Evolutionary conservation across 2,888 invertebrate species (phyloP).

Genomic region (Tigriopus californicus): DNA sequence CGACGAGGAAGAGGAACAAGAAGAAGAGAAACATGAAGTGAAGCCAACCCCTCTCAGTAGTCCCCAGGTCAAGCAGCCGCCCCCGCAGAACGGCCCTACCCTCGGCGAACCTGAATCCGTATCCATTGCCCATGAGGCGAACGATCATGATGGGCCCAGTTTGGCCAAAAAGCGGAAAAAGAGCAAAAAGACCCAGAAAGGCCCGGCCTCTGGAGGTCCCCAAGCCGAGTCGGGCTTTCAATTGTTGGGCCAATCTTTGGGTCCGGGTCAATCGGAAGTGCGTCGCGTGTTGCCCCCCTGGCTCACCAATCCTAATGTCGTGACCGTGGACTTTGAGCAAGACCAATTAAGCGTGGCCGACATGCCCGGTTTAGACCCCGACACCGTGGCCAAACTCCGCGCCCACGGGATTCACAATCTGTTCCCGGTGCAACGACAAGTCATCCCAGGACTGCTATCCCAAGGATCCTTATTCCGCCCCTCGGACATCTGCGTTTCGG

Average conservation of each 20-base stretch:
- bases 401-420: slow-evolving; percentile 51
- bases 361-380: slow-evolving; percentile 41
- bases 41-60: no score
- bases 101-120: no score
- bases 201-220: no score
- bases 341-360: slow-evolving; percentile 36
- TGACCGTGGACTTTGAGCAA: slow-evolving; percentile 49
- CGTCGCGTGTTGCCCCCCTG: slow-evolving; percentile 65
- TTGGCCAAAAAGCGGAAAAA: no score
- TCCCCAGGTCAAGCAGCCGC: no score
- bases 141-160: no score
- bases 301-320: slow-evolving; percentile 57
- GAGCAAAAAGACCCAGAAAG: no score
- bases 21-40: no score
- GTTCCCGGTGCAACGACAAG: slow-evolving; percentile 65
- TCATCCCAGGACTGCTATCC: slow-evolving; percentile 54
- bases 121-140: no score
- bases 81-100: no score
- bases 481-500: slow-evolving; percentile 82
- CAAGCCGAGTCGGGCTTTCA: slow-evolving; percentile 34
- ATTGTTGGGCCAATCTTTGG: slow-evolving; percentile 44
- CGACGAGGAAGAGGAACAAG: no score
- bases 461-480: slow-evolving; percentile 37
- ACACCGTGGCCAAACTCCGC: slow-evolving; percentile 41
- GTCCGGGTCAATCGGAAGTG: slow-evolving; percentile 31